These are phyloP conservation scores for Scylla paramamosain DNA, from an alignment of 1,140 invertebrate species.

Conservation along the genomic window DNA sequence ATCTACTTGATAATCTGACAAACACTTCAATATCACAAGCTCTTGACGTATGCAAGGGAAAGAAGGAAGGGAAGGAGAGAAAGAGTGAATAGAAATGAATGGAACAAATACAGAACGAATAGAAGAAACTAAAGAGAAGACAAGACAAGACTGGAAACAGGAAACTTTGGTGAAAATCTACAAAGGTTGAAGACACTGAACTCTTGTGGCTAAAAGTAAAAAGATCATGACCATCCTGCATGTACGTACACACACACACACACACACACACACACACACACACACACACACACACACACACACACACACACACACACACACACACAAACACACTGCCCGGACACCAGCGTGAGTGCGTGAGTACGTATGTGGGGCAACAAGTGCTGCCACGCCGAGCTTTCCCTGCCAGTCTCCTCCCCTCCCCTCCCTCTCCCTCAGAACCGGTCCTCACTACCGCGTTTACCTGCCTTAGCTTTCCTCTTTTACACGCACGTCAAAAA, in stretches of 20 bases:
- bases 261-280: too few relatives aligned
- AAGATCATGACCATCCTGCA: too few relatives aligned
- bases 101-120: not conserved
- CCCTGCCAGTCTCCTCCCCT: not conserved
- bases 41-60: too few relatives aligned
- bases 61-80: not conserved
- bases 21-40: too few relatives aligned
- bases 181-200: not conserved
- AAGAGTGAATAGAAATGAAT: not conserved
- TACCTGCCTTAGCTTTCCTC: not conserved
- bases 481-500: conserved; percentile 1
- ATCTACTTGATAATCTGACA: too few relatives aligned
- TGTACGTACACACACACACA: too few relatives aligned
- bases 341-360: not conserved
- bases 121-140: not conserved
- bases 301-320: not conserved
- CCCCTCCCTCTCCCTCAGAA: not conserved
- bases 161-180: not conserved
- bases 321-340: not conserved
- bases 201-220: too few relatives aligned
- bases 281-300: too few relatives aligned
- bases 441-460: not conserved
- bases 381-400: not conserved
- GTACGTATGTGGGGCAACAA: not conserved
- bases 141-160: not conserved